A percentile compares a stretch with the other conserved stretches of the same genome.
Evolutionary conservation across 1,140 invertebrate species (phyloP).

Genomic region (Mamestra configurata): DNA sequence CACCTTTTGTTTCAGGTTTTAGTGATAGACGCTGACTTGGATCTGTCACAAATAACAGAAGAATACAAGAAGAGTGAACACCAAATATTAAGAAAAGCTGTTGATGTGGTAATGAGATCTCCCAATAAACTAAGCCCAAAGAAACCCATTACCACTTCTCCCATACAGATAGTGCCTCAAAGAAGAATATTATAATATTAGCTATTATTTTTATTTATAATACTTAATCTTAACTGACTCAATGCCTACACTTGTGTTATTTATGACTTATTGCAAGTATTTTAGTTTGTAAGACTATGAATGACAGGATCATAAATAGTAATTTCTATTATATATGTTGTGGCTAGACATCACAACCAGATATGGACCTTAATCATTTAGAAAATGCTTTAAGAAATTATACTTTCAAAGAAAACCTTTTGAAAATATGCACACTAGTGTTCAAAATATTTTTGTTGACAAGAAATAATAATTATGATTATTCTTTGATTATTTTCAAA

Average conservation of each 20-base stretch:
- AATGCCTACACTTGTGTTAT: not conserved
- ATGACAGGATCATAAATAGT: conserved; percentile 13
- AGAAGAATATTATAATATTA: conserved; percentile 71
- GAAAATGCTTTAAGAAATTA: conserved; percentile 5
- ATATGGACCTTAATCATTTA: not conserved
- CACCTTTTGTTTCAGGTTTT: conserved; percentile 84
- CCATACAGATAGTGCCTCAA: conserved; percentile 76
- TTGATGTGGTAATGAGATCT: conserved; percentile 85
- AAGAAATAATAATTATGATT: not conserved
- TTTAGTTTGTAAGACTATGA: conserved; percentile 42
- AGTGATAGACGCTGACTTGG: conserved; percentile 90
- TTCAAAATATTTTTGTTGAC: not conserved
- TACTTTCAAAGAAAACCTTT: not conserved
- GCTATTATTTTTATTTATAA: conserved; percentile 29
- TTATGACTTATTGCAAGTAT: conserved; percentile 11
- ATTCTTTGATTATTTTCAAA: not conserved
- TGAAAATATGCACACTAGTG: not conserved
- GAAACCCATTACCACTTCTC: conserved; percentile 76
- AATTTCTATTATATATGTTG: not conserved
- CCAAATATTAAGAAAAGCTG: conserved; percentile 82
- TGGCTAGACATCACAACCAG: not conserved
- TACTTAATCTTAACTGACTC: conserved; percentile 27
- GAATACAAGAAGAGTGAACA: conserved; percentile 90
- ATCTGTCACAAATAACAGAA: conserved; percentile 88
- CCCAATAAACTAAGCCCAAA: conserved; percentile 84